Evolutionary conservation across 2,113 vertebrate genomes (phyloP).

Genomic region (Brachirus orientalis): DNA sequence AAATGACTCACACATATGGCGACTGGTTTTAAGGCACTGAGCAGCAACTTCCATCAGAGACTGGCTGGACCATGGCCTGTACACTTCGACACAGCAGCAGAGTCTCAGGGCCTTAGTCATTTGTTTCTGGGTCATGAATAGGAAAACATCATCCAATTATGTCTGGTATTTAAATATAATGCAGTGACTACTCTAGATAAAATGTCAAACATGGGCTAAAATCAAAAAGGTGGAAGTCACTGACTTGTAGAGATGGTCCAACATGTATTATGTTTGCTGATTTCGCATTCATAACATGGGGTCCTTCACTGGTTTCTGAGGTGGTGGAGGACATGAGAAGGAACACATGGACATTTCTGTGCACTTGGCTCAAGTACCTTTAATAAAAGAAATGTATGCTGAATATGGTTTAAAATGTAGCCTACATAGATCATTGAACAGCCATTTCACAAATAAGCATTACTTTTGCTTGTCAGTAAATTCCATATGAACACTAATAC

Average conservation of each 20-base stretch:
- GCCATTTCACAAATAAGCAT: background rate
- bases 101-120: conserved; percentile 72
- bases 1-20: conserved; percentile 18
- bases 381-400: conserved; percentile 12
- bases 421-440: background rate
- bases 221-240: too few species aligned
- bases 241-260: too few species aligned
- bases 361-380: conserved; percentile 74
- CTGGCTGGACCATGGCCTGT: conserved; percentile 80
- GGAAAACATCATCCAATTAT: background rate
- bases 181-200: too few species aligned
- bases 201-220: too few species aligned
- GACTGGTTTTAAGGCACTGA: conserved; percentile 58
- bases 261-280: too few species aligned
- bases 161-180: too few species aligned
- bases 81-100: conserved; percentile 81
- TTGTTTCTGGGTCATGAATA: conserved; percentile 29
- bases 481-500: background rate
- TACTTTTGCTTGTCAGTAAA: too few species aligned
- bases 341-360: conserved; percentile 85
- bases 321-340: conserved; percentile 73
- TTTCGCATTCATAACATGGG: conserved; percentile 5
- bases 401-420: background rate
- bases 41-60: conserved; percentile 75
- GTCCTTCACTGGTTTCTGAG: background rate